Evolutionary conservation across 2,888 invertebrate genomes (phyloP), one percentile per base, ranked within the genome.

Genomic region (Hirtodrosophila duncani): DNA sequence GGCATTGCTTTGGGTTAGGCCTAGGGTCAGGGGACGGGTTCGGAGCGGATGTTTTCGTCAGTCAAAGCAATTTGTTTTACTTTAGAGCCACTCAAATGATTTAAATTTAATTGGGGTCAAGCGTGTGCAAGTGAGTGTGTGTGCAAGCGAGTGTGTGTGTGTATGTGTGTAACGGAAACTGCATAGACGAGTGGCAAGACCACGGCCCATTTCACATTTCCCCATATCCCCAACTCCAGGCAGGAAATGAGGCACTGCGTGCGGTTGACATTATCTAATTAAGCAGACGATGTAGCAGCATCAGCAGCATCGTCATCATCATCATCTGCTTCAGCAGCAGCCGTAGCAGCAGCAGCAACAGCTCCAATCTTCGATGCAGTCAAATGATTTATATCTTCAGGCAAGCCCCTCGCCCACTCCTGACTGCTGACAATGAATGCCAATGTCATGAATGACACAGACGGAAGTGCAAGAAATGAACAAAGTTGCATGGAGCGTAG

Each of bases 101-200:
- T 79, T 82, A 82, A 83, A 69, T 82, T 82, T 82, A 83, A 83
- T 75, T 82, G 80, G 67, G 71, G 63, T 67, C 82, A 70, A 60
- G 66, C 63, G 63, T 63, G 60, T 43, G 31, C 42, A 37, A 13
- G 30, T 16, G 27, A 30, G 41, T 17, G 36, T 23, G 11, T 9
- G 27, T 30, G 36, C 29, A 33, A 29, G 14, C 13, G n/a, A 4
- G 41, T 3, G 27, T 20, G 18, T 24, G 33, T 30, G 41, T 14
- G 34, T 8, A 21, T 5, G 34, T 1, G 18, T 17, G 7, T 17
- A 16, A 34, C 57, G 39, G 24, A 31, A 42, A 38, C 43, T 31
- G 44, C 43, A 39, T 38, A n/a, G n/a, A n/a, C 31, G 27, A 42
- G 51, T 48, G 38, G 27, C 21, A 44, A 23, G 38, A 6, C 52